Evolutionary conservation across 1,140 invertebrate genomes (phyloP).

Genomic region (Anadara kagoshimensis): DNA sequence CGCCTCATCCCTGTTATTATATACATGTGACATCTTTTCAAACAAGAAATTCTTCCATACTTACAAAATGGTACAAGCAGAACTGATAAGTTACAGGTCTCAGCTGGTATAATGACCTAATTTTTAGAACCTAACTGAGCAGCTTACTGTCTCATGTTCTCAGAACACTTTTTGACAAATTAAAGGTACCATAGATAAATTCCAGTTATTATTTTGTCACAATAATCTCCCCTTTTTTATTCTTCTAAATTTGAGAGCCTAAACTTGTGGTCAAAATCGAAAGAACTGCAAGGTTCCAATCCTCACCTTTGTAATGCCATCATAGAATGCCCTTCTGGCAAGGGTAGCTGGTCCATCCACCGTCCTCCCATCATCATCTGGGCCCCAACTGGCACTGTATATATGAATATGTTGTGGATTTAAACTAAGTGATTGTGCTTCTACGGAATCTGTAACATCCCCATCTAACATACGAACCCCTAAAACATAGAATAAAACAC

Average conservation of each 20-base stretch:
- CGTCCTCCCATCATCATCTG: conserved; percentile 87
- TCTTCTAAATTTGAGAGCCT: too few relatives aligned
- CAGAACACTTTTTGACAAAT: too few relatives aligned
- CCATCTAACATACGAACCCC: conserved; percentile 99
- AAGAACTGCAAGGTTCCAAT: conserved; percentile 95
- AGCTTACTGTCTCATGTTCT: too few relatives aligned
- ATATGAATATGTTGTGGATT: conserved; percentile 98
- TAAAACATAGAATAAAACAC: conserved; percentile 52
- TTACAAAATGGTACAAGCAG: too few relatives aligned
- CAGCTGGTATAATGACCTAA: too few relatives aligned
- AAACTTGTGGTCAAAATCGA: conserved; percentile 84
- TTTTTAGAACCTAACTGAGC: too few relatives aligned
- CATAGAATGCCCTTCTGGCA: conserved; percentile 83
- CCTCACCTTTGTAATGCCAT: conserved; percentile 82
- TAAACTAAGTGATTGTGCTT: conserved; percentile 93
- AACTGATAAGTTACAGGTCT: too few relatives aligned
- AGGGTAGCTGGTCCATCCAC: conserved; percentile 91
- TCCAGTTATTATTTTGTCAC: conserved; percentile 65
- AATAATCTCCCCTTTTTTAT: conserved; percentile 77
- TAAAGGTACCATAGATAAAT: conserved; percentile 76
- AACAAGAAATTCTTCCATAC: too few relatives aligned
- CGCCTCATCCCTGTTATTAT: conserved; percentile 87
- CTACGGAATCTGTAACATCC: conserved; percentile 98
- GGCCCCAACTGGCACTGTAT: conserved; percentile 98
- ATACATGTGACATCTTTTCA: too few relatives aligned